These are phyloP conservation scores for Eristalis intricaria DNA, from an alignment of 2,888 invertebrate species.

Conservation along the genomic window DNA sequence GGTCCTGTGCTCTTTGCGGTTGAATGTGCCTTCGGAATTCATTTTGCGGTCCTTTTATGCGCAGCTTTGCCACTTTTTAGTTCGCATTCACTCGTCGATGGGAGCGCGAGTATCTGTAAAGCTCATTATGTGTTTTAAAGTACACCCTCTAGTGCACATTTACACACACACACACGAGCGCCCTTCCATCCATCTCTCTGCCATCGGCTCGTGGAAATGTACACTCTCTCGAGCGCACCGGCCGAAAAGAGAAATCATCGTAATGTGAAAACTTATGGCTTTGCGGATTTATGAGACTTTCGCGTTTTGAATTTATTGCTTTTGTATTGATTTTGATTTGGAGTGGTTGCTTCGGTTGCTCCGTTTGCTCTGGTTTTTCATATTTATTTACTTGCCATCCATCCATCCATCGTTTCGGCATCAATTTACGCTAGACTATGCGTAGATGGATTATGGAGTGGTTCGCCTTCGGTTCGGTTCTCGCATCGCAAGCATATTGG, in stretches of 20 bases:
- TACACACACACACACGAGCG: background rate
- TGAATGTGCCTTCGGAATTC: slow-evolving; percentile 62
- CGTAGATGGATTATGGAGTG: slow-evolving; percentile 21
- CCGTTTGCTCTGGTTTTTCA: background rate
- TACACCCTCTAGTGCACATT: background rate
- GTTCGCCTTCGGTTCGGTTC: background rate
- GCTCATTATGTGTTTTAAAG: slow-evolving; percentile 27
- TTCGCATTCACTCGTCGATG: slow-evolving; percentile 1
- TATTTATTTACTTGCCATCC: slow-evolving; percentile 1
- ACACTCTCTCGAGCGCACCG: background rate
- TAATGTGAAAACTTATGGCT: slow-evolving; percentile 63
- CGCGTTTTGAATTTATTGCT: slow-evolving; percentile 70
- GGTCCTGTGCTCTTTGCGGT: slow-evolving; percentile 30
- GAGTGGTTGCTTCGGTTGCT: slow-evolving; percentile 34
- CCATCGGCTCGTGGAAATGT: slow-evolving; percentile 36
- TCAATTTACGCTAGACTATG: background rate
- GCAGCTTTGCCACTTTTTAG: slow-evolving; percentile 33
- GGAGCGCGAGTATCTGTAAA: background rate
- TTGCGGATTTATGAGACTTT: slow-evolving; percentile 69
- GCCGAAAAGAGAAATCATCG: slow-evolving; percentile 55
- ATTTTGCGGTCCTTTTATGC: slow-evolving; percentile 54
- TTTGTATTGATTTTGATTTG: slow-evolving; percentile 70
- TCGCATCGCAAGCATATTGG: slow-evolving; percentile 19
- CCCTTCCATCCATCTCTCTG: background rate
- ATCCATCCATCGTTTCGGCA: slow-evolving; percentile 31